These are phyloP conservation scores for Rhincodon typus DNA, from an alignment of 2,797 vertebrate species.

Conservation along the genomic window DNA sequence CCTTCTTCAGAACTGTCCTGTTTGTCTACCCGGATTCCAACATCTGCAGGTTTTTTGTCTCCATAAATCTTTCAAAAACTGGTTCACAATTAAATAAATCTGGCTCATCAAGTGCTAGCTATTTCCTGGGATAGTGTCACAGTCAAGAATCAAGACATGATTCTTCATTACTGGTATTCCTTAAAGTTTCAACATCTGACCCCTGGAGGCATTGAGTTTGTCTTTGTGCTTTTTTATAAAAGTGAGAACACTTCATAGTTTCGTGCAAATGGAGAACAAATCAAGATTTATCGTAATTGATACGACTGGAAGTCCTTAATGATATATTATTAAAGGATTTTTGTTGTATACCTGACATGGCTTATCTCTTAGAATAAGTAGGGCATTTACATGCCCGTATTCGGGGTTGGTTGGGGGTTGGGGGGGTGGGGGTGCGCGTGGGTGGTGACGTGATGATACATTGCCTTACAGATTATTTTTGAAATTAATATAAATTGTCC, in stretches of 20 bases:
- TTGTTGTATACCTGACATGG: neutral
- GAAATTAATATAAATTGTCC: neutral
- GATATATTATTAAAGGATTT: neutral
- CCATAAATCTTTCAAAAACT: neutral
- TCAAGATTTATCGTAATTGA: neutral
- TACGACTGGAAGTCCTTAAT: neutral
- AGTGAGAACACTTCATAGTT: neutral
- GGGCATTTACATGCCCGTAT: neutral
- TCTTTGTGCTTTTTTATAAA: neutral
- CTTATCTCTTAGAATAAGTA: neutral
- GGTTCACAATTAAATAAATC: neutral
- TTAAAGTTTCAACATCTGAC: neutral
- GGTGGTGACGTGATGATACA: neutral
- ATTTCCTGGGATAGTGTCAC: neutral
- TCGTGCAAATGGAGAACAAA: neutral
- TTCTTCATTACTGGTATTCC: neutral
- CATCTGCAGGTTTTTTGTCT: too few relatives aligned
- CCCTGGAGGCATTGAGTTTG: neutral
- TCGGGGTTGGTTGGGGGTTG: neutral
- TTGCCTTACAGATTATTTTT: neutral
- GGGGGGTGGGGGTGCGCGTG: too few relatives aligned
- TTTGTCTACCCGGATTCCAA: too few relatives aligned
- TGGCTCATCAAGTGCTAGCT: neutral
- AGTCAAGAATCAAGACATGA: neutral
- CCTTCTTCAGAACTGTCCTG: too few relatives aligned